phyloP scores from a whole-genome alignment of 2,888 invertebrate species.

The Temnothorax rugatulus region DNA sequence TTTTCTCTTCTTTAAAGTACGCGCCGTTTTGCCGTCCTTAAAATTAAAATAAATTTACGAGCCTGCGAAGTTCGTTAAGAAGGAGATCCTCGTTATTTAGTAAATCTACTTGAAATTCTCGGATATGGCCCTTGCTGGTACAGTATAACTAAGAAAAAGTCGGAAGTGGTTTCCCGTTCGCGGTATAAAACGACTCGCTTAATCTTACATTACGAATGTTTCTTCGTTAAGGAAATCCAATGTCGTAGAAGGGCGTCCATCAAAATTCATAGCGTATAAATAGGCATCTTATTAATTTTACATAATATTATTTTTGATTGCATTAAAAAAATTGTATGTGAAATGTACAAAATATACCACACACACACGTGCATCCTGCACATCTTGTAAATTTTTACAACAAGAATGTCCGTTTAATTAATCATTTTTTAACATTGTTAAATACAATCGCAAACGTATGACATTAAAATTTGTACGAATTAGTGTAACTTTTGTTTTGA shows the following conservation, averaged over 20 bases:
- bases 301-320: conserved; percentile 2
- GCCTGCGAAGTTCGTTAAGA: conserved; percentile 59
- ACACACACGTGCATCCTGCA: background rate
- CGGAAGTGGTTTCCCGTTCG: conserved; percentile 51
- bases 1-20: conserved; percentile 57
- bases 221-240: background rate
- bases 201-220: conserved; percentile 66
- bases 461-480: background rate
- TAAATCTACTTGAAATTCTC: conserved; percentile 75
- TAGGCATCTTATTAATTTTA: background rate
- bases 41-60: conserved; percentile 75
- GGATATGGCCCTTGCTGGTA: conserved; percentile 58
- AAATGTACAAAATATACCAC: background rate
- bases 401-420: background rate
- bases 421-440: background rate
- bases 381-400: background rate
- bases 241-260: background rate
- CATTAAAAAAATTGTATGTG: background rate
- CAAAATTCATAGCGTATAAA: background rate
- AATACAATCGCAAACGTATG: background rate
- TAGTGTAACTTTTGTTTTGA: background rate
- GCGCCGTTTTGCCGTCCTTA: conserved; percentile 47
- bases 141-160: conserved; percentile 52
- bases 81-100: conserved; percentile 67
- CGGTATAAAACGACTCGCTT: conserved; percentile 58